These are phyloP conservation scores for Littorina saxatilis DNA, from an alignment of 1,140 invertebrate species.

Conservation along the genomic window DNA sequence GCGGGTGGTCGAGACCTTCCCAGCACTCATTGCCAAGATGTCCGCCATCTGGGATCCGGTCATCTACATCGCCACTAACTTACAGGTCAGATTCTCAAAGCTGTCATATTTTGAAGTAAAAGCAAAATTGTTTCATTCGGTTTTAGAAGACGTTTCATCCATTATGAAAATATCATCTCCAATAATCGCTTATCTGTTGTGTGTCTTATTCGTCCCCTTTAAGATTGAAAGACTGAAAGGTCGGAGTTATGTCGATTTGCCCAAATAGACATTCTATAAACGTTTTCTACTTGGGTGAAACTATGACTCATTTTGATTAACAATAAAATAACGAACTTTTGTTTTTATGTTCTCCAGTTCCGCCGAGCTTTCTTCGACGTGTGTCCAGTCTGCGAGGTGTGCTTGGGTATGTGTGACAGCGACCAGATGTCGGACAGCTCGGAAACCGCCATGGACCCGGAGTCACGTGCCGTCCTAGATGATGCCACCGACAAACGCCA, in stretches of 20 bases:
- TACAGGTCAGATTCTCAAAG: conserved; percentile 54
- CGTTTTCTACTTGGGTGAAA: too few species aligned
- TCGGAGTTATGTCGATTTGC: too few species aligned
- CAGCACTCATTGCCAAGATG: conserved; percentile 56
- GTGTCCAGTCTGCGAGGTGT: background rate
- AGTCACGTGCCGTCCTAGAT: background rate
- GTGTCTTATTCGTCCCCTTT: too few species aligned
- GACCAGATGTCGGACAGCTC: background rate
- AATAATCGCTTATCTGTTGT: too few species aligned
- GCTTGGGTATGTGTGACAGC: background rate
- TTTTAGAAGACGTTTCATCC: too few species aligned
- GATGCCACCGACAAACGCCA: background rate
- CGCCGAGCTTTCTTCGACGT: background rate
- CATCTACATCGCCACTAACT: conserved; percentile 60
- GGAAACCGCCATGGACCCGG: background rate
- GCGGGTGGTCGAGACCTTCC: conserved; percentile 37
- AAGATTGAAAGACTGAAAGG: too few species aligned
- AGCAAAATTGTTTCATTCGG: too few species aligned
- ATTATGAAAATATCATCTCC: too few species aligned
- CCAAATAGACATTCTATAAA: too few species aligned
- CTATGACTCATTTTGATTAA: too few species aligned
- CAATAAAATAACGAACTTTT: too few species aligned
- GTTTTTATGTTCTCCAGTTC: conserved; percentile 11
- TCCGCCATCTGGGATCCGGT: conserved; percentile 58
- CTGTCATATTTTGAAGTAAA: too few species aligned